Conservation (phyloP, 2,888 invertebrate species). For the Andrena dorsata region DNA sequence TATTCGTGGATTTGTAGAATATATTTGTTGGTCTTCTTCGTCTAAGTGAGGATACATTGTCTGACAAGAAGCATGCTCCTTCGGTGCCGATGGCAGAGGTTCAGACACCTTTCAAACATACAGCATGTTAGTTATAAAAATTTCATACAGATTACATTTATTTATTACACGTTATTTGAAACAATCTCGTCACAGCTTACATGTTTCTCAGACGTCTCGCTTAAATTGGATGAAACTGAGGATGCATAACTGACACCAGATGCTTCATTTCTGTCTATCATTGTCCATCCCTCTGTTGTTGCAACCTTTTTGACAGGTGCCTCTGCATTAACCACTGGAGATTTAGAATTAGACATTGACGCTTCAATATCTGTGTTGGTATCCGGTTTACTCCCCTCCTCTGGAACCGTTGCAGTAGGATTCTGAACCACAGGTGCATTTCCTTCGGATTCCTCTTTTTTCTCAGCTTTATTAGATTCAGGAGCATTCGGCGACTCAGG, state of each 20-base stretch:
- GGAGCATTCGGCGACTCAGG: background rate
- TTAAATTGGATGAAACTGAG: conserved; percentile 33
- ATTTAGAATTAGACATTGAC: background rate
- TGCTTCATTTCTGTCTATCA: conserved; percentile 74
- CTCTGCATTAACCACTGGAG: background rate
- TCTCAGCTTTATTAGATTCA: background rate
- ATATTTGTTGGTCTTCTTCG: conserved; percentile 44
- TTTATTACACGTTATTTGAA: background rate
- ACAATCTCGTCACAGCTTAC: conserved; percentile 49
- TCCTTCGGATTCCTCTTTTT: background rate
- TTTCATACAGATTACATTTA: background rate
- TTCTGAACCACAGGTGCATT: conserved; percentile 79
- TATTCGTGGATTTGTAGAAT: conserved; percentile 87
- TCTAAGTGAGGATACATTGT: conserved; percentile 74
- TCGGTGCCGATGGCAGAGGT: conserved; percentile 25
- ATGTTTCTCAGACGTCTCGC: conserved; percentile 58
- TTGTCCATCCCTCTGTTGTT: conserved; percentile 81
- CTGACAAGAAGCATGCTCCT: conserved; percentile 16
- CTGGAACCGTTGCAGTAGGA: conserved; percentile 51
- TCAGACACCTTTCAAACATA: background rate
- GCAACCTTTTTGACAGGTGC: conserved; percentile 16
- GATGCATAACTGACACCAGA: conserved; percentile 11
- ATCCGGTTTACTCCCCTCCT: conserved; percentile 48
- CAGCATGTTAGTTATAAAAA: background rate
- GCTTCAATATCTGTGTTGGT: conserved; percentile 3